Conservation (phyloP, 2,797 vertebrate genomes). For the Sorex maritimensis region DNA sequence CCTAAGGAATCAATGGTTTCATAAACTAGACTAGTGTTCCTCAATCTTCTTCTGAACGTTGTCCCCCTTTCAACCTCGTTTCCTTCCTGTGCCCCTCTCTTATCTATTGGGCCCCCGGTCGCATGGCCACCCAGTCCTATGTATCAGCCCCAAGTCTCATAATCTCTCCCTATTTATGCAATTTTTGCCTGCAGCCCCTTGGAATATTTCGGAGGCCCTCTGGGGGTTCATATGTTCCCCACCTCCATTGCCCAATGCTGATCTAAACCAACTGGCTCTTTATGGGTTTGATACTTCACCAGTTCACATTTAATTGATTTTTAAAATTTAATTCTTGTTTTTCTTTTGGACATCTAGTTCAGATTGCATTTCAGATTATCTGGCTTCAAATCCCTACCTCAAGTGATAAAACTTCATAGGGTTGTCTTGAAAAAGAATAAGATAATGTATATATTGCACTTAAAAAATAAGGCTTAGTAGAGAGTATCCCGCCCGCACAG, state of each 20-base stretch:
- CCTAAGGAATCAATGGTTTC: constrained; percentile 54
- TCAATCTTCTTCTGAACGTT: too few species aligned
- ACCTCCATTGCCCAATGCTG: too few species aligned
- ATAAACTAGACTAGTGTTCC: background rate
- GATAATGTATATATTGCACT: background rate
- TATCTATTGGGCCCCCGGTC: too few species aligned
- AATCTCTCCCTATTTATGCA: too few species aligned
- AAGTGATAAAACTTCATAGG: background rate
- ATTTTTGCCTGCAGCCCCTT: too few species aligned
- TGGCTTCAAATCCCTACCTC: constrained; percentile 50
- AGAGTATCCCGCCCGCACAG: too few species aligned
- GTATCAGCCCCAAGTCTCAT: too few species aligned
- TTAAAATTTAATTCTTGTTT: background rate
- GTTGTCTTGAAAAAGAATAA: constrained; percentile 60
- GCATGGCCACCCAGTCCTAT: too few species aligned
- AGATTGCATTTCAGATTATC: constrained; percentile 28
- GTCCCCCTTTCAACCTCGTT: too few species aligned
- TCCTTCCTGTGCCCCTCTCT: too few species aligned
- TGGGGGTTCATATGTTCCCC: too few species aligned
- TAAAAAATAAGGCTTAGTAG: background rate
- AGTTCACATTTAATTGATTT: background rate
- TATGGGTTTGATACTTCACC: constrained; percentile 18
- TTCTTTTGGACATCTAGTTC: constrained; percentile 57
- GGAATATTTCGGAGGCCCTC: too few species aligned
- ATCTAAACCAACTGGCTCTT: constrained; percentile 33